phyloP scores from a whole-genome alignment of 1,140 invertebrate species.

The Drosophila nannoptera region DNA sequence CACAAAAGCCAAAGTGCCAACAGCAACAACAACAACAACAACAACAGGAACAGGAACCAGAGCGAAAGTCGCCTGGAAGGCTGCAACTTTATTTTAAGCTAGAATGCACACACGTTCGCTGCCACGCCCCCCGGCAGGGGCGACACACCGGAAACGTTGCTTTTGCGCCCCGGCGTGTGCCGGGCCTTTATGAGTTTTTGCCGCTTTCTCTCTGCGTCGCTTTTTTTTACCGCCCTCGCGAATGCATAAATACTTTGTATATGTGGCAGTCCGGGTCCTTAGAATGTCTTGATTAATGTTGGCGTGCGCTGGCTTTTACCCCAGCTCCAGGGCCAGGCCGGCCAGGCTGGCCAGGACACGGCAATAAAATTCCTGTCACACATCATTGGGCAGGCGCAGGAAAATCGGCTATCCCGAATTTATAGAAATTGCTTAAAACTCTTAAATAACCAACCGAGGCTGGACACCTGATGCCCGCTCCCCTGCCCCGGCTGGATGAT shows the following conservation, averaged over 20 bases:
- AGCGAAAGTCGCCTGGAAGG: conserved; percentile 29
- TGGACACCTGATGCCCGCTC: conserved; percentile 57
- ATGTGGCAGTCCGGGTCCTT: conserved; percentile 31
- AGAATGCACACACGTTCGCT: conserved; percentile 67
- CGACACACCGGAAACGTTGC: conserved; percentile 72
- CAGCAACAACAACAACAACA: conserved; percentile 23
- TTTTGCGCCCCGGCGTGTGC: conserved; percentile 74
- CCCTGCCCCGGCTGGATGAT: not conserved
- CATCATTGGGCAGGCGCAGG: conserved; percentile 57
- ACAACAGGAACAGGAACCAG: no score
- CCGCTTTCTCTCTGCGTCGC: conserved; percentile 16
- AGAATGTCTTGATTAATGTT: conserved; percentile 75
- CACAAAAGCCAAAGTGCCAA: conserved; percentile 77
- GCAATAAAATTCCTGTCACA: conserved; percentile 76
- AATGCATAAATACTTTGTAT: conserved; percentile 65
- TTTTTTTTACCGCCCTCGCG: conserved; percentile 45
- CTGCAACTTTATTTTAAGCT: conserved; percentile 77
- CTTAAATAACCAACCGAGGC: not conserved
- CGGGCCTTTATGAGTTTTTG: conserved; percentile 52
- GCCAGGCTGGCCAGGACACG: conserved; percentile 7
- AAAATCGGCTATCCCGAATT: conserved; percentile 34
- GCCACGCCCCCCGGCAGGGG: conserved; percentile 8
- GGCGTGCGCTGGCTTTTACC: conserved; percentile 73
- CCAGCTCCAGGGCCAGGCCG: conserved; percentile 20
- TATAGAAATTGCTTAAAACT: conserved; percentile 27